Conservation (phyloP, 2,797 vertebrate genomes). For the Atherinosoma microstoma region DNA sequence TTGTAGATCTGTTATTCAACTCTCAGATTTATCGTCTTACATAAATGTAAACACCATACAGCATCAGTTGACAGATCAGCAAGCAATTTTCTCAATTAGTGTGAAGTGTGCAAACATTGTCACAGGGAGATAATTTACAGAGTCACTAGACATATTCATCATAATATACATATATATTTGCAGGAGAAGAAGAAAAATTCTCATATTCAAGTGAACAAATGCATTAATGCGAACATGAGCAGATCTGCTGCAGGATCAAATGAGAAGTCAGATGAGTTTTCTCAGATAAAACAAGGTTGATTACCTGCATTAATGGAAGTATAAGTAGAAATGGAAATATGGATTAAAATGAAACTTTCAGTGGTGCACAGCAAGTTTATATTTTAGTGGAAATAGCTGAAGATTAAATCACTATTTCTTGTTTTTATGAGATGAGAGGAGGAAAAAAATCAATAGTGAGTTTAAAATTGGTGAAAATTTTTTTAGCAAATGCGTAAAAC, state of each 20-base stretch:
- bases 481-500: neutral
- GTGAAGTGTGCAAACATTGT: constrained; percentile 32
- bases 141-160: neutral
- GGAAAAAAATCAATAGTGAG: neutral
- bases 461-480: neutral
- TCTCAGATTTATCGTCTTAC: neutral
- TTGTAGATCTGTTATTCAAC: constrained; percentile 11
- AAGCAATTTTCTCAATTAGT: constrained; percentile 34
- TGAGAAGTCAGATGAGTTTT: constrained; percentile 57
- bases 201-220: constrained; percentile 15
- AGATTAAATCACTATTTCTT: constrained; percentile 14
- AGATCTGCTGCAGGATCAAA: constrained; percentile 39
- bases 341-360: constrained; percentile 47
- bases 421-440: neutral
- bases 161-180: constrained; percentile 21
- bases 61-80: constrained; percentile 20
- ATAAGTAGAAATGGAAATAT: constrained; percentile 42
- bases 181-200: constrained; percentile 1
- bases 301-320: constrained; percentile 62
- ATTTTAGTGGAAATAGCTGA: constrained; percentile 22
- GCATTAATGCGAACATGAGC: neutral
- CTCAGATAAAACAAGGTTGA: constrained; percentile 59
- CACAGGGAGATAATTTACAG: constrained; percentile 25
- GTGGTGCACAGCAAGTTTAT: constrained; percentile 35
- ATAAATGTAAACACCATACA: constrained; percentile 9